Conservation (phyloP, 2,797 vertebrate genomes). For the Buceros bicornis region DNA sequence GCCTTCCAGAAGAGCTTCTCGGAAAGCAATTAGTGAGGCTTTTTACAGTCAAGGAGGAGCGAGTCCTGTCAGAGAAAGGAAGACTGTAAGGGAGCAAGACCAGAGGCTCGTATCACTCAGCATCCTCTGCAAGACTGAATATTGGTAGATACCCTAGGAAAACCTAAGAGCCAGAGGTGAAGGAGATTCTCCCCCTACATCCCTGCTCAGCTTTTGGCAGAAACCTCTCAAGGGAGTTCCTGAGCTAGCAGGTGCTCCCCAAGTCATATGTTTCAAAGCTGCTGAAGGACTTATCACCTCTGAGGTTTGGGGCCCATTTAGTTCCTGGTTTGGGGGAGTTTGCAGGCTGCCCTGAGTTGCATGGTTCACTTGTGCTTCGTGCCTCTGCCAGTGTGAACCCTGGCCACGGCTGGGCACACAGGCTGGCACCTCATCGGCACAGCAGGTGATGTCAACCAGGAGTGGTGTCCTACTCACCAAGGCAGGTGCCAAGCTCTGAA, state of each 20-base stretch:
- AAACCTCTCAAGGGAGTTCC: not conserved
- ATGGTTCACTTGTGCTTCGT: not conserved
- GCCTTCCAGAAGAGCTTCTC: not conserved
- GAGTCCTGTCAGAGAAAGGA: not conserved
- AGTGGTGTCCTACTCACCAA: not conserved
- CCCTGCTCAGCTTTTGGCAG: not conserved
- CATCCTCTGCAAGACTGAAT: not conserved
- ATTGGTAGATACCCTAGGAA: not conserved
- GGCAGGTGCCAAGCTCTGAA: not conserved
- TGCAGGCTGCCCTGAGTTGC: accelerated
- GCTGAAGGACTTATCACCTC: not conserved
- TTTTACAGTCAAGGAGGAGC: not conserved
- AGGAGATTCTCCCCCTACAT: not conserved
- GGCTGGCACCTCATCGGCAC: not conserved
- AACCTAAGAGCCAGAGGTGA: not conserved
- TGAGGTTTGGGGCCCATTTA: not conserved
- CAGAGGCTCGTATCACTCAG: not conserved
- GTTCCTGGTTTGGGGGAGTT: accelerated
- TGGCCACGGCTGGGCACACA: not conserved
- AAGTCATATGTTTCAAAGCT: not conserved
- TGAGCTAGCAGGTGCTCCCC: not conserved
- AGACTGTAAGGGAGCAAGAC: not conserved
- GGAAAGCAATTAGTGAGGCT: not conserved
- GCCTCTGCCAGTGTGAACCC: not conserved
- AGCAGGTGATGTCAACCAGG: not conserved